Percentiles rank a stretch among this genome's conserved stretches.
Evolutionary conservation across 2,888 invertebrate species (phyloP).

Genomic region (Drosophila multiciliata): DNA sequence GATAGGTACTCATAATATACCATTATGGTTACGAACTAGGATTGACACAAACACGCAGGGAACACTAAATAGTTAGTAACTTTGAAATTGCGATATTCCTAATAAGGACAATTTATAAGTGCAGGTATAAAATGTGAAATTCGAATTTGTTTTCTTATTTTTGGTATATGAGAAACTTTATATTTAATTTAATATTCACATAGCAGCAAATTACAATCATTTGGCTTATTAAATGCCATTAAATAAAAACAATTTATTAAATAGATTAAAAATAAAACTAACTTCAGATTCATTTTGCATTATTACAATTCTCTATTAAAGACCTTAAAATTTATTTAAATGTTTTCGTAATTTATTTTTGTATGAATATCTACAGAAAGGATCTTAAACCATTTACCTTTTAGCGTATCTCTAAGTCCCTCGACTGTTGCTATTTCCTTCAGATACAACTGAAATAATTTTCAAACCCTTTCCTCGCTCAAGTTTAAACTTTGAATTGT

Average conservation of each 20-base stretch:
- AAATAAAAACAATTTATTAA: not conserved
- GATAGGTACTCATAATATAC: not conserved
- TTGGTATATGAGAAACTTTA: not conserved
- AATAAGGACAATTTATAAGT: not conserved
- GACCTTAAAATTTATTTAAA: not conserved
- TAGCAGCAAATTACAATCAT: not conserved
- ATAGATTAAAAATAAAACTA: not conserved
- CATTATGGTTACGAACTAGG: not conserved
- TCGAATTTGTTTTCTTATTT: not conserved
- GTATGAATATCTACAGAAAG: not conserved
- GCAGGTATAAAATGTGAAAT: not conserved
- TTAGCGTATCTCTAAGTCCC: not conserved
- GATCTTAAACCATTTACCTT: not conserved
- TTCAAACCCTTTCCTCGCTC: not conserved
- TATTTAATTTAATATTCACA: not conserved
- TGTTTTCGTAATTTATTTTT: not conserved
- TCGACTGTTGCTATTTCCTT: not conserved
- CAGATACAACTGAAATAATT: not conserved
- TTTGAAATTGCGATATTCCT: not conserved
- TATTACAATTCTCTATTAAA: not conserved
- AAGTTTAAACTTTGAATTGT: slow-evolving; percentile 22
- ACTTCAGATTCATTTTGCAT: not conserved
- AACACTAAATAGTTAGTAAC: not conserved
- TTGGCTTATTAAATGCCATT: not conserved
- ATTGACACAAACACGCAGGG: not conserved